Conservation (phyloP, 2,888 invertebrate species). For the Syritta pipiens region DNA sequence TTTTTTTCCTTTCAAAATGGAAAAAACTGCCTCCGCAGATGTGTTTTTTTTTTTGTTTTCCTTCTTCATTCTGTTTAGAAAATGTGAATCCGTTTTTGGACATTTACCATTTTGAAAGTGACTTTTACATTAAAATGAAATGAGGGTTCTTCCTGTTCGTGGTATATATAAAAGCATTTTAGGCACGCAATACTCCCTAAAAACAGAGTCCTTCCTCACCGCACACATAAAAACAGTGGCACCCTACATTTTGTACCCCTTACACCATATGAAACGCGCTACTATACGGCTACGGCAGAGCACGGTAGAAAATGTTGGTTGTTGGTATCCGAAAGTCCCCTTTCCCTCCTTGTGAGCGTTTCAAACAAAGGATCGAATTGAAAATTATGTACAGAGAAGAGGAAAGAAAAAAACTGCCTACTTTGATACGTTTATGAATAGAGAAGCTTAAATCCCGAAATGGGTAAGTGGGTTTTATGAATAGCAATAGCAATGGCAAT, state of each 20-base stretch:
- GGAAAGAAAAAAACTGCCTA: conserved; percentile 54
- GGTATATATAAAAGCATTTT: conserved; percentile 22
- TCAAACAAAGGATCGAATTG: conserved; percentile 63
- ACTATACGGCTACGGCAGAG: too few relatives aligned
- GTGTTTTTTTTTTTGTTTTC: conserved; percentile 33
- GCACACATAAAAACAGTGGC: conserved; percentile 58
- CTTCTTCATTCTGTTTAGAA: conserved; percentile 9
- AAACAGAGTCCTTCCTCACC: too few relatives aligned
- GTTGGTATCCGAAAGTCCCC: conserved; percentile 17
- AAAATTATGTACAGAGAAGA: conserved; percentile 43
- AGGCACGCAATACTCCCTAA: conserved; percentile 59
- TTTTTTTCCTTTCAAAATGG: conserved; percentile 15
- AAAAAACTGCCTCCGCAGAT: conserved; percentile 56
- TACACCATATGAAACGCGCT: conserved; percentile 11
- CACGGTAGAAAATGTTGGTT: too few relatives aligned
- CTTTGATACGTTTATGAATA: conserved; percentile 67
- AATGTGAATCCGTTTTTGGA: conserved; percentile 55
- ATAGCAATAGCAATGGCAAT: conserved; percentile 48
- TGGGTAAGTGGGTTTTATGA: conserved; percentile 69
- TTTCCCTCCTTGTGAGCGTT: conserved; percentile 36
- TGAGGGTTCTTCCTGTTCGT: conserved; percentile 29
- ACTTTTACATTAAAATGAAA: conserved; percentile 57
- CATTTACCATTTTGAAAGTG: conserved; percentile 67
- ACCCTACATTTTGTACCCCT: conserved; percentile 58
- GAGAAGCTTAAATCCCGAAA: conserved; percentile 68